Base-by-base conservation (phyloP, 1,140 invertebrate species). In the Tetragnatha versicolor region DNA sequence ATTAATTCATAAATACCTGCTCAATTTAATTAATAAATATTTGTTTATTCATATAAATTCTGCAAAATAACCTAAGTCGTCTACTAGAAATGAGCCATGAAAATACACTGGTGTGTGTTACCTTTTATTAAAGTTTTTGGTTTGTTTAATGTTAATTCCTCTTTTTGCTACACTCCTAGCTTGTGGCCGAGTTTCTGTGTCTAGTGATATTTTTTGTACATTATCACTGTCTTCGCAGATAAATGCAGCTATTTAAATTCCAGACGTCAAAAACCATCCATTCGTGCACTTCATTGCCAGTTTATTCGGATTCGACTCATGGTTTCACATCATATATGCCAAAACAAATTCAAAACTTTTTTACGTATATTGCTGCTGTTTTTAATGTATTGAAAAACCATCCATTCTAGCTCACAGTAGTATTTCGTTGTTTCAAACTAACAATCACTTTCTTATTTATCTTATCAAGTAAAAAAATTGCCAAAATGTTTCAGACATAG, bases 371-470 rank as follows among this genome's bases (percentile, higher is more conserved):
- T 53, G 65, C 35, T 69, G 53, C 69, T 72, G 53, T 72, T 72
- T 72, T 72, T 72, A 35, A 72, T 47, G 17, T 37, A 53, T 73
- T 61, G 39, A 73, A 68, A 58, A 42, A 73, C 70, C 70, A 73
- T 73, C 70, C 70, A 73, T 60, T 66, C 17, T 61, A 73, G 55
- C 42, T 61, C 42, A 61, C 27, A 73, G 55, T 42, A 60, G 39
- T 17, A 73, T 73, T 60, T 61, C 12, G 37, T 73, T 73, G 22
- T 73, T 20, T 73, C 33, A 29, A n/a, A 47, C n/a, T 73, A 35
- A 25, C 35, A 53, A 35, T 72, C 49, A 72, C 22, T 27, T n/a
- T 73, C 51, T 47, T 42, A 58, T 55, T 72, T 69, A 58, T 33
- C 27, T n/a, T 31, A 58, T 20, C 55, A 33, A 58, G 29, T 58